Percentiles rank a stretch among this genome's conserved stretches.
phyloP scores from a whole-genome alignment of 2,113 vertebrate genomes.

The Nerophis lumbriciformis region DNA sequence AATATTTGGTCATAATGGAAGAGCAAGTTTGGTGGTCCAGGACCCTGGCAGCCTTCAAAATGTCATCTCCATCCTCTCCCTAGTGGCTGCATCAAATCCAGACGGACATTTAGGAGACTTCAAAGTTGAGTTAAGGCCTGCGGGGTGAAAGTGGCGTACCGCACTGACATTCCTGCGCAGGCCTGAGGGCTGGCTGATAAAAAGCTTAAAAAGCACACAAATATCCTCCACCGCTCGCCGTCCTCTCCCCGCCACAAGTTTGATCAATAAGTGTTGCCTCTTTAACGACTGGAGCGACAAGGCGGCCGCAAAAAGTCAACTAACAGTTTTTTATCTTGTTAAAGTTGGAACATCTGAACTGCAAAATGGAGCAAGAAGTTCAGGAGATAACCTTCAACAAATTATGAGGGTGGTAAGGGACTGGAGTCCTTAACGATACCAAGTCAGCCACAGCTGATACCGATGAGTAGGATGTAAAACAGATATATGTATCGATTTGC shows the following conservation, averaged over 20 bases:
- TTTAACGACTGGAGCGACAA: too few species aligned
- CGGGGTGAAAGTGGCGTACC: slow-evolving; percentile 65
- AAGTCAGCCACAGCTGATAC: too few species aligned
- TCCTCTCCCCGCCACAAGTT: slow-evolving; percentile 35
- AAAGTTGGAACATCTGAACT: too few species aligned
- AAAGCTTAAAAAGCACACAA: slow-evolving; percentile 70
- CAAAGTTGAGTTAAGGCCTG: slow-evolving; percentile 64
- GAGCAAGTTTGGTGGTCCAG: background rate
- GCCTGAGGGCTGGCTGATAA: slow-evolving; percentile 67
- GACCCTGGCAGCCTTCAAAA: slow-evolving; percentile 8
- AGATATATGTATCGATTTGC: too few species aligned
- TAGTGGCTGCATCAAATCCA: slow-evolving; percentile 50
- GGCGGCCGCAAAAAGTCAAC: too few species aligned
- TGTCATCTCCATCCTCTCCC: slow-evolving; percentile 41
- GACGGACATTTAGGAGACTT: slow-evolving; percentile 67
- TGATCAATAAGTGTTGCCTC: slow-evolving; percentile 65
- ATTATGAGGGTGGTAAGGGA: too few species aligned
- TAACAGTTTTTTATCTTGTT: too few species aligned
- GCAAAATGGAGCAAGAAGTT: too few species aligned
- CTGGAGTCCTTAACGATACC: too few species aligned
- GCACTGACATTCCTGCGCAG: slow-evolving; percentile 55
- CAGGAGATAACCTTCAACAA: too few species aligned
- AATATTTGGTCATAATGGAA: background rate
- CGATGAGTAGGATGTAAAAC: too few species aligned
- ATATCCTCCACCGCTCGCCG: slow-evolving; percentile 29